Evolutionary conservation across 2,113 vertebrate species (phyloP), one percentile per base, ranked within the genome.

Genomic region (Struthidea cinerea): DNA sequence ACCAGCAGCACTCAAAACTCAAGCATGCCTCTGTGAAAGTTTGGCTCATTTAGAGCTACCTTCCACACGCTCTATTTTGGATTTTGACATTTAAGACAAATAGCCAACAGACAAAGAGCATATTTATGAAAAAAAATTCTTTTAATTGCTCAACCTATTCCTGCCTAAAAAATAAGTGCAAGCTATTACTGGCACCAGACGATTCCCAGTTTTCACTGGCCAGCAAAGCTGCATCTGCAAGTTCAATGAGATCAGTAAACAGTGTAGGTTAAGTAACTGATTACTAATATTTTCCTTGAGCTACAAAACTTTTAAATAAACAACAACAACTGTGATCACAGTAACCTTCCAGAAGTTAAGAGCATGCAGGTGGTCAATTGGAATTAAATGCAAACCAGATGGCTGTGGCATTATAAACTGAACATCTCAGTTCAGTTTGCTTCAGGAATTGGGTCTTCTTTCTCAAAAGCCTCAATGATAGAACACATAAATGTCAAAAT

Each of bases 281-380:
- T 98, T 98, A 96, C 95, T 96, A 98, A 98, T 94, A 98, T 98
- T 98, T 98, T 98, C 98, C 98, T 96, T 97, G 87, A 97, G 96
- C 96, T 97, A 83, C 95, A 96, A 97, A 98, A 97, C 91, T 98
- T 98, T 98, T 95, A 97, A 97, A 96, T 97, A 98, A 98, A 98
- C 96, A 98, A 98, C 97, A 98, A 97, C 97, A 97, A 96, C 93
- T 97, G 95, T 56, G 97, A 97, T 97, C 93, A 75, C 97, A 95
- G 95, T 95, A 98, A 95, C 97, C 96, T 98, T 97, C 96, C 96
- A 98, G 97, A 98, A 97, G 98, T 98, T 98, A 98, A 98, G 96
- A 96, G 91, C 97, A 88, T 85, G 97, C 97, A 98, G 98, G 98
- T 98, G 98, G 98, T 93, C 97, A 87, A 6, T 67, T 77, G 94